Conservation (phyloP, 2,888 invertebrate genomes). For the Trilocha varians region DNA sequence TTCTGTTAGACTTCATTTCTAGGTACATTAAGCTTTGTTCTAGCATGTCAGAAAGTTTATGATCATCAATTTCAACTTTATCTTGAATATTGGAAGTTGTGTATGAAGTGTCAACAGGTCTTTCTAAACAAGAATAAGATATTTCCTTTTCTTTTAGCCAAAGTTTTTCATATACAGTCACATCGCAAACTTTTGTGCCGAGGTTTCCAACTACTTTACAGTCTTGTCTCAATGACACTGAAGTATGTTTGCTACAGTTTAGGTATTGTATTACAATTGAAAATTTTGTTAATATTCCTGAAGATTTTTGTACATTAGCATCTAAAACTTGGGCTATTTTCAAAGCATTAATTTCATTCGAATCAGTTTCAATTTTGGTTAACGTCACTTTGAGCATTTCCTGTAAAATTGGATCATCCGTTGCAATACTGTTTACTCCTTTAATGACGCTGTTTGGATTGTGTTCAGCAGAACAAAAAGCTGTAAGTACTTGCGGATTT, state of each 20-base stretch:
- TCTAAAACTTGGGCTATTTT: constrained; percentile 35
- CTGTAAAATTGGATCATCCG: constrained; percentile 37
- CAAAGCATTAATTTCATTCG: constrained; percentile 27
- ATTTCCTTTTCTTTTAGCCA: constrained; percentile 37
- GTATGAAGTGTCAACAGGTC: constrained; percentile 33
- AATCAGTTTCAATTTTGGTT: constrained; percentile 42
- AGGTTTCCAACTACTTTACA: constrained; percentile 32
- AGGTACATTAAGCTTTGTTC: constrained; percentile 48
- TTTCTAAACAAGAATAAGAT: constrained; percentile 36
- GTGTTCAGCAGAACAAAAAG: constrained; percentile 59
- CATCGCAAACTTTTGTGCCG: constrained; percentile 42
- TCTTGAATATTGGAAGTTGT: constrained; percentile 16
- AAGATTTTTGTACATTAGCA: constrained; percentile 33
- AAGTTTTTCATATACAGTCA: constrained; percentile 35
- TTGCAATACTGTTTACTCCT: constrained; percentile 23
- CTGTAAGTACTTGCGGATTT: constrained; percentile 57
- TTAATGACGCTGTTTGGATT: constrained; percentile 18
- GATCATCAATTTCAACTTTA: constrained; percentile 24
- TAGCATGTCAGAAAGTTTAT: constrained; percentile 35
- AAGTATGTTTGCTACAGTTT: constrained; percentile 39
- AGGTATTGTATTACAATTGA: constrained; percentile 32
- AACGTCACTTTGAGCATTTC: constrained; percentile 30
- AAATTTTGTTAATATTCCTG: constrained; percentile 42
- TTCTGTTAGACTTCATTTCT: constrained; percentile 42
- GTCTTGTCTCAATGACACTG: constrained; percentile 26